Base-by-base conservation (phyloP, 2,888 invertebrate species). In the Antheraea assamensis region DNA sequence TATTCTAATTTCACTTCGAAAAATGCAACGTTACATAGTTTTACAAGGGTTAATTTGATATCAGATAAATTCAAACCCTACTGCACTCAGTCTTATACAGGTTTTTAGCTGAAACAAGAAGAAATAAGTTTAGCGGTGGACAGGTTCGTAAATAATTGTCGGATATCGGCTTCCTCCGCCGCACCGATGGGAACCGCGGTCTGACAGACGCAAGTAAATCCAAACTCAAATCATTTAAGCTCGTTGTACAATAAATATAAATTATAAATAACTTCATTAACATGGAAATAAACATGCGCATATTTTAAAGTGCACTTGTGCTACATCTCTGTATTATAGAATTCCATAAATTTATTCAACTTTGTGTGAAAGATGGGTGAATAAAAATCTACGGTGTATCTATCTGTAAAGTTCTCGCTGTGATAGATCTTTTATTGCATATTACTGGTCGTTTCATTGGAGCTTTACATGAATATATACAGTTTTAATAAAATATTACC, bases 221-320 rank as follows among this genome's bases (percentile, higher is more conserved):
- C 82, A 82, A 80, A 81, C 80, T 81, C 82, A 85, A 87, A 89
- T 82, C 80, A 82, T 82, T 82, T 80, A 82, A 64, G 27, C n/a
- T 64, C n/a, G 10, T 13, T 58, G 58, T 17, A 17, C 30, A 64
- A 64, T 64, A 64, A 64, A 64, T 64, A 30, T 87, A 86, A 66
- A 72, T 64, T 64, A 47, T 66, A 66, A 13, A 73, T 30, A 74
- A 58, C 73, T 61, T 61, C 70, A 30, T 10, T 42, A 31, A 71
- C 30, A 68, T 27, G 52, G 17, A 64, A 64, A 64, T 64, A 64
- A 64, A 30, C 27, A 64, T 64, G 61, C 27, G 30, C 61, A 27
- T 64, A 64, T 64, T 30, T 64, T 30, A 64, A 1, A 4, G 30
- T 30, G 30, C 21, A 64, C 17, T 64, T 30, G 17, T 15, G 30